Percentiles rank a stretch among this genome's conserved stretches.
Evolutionary conservation across 2,797 vertebrate genomes (phyloP).

Genomic region (Decapterus maruadsi): DNA sequence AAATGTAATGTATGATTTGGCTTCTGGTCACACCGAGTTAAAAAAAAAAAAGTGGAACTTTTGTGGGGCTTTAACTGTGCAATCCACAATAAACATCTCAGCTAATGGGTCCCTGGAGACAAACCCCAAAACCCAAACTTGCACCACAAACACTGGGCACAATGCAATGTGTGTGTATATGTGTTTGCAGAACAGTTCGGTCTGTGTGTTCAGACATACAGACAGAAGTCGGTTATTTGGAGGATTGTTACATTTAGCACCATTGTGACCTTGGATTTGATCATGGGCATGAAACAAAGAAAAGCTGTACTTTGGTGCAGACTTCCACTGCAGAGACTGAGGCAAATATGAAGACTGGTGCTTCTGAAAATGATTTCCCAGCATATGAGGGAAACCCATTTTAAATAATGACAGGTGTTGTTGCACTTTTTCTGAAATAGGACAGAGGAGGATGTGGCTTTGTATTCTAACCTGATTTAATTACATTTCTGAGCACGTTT

Average conservation of each 20-base stretch:
- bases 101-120: constrained; percentile 33
- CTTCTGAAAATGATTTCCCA: constrained; percentile 8
- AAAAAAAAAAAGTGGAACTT: constrained; percentile 10
- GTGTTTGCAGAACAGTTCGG: background rate
- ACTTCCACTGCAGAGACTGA: background rate
- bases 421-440: too few species aligned
- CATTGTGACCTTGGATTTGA: background rate
- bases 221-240: background rate
- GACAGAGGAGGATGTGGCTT: too few species aligned
- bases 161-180: background rate
- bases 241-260: background rate
- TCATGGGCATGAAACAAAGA: background rate
- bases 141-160: constrained; percentile 12
- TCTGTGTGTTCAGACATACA: background rate
- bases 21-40: background rate
- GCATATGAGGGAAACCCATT: too few species aligned
- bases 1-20: constrained; percentile 18
- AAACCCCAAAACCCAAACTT: constrained; percentile 37
- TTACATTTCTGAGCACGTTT: background rate
- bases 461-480: too few species aligned
- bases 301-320: background rate
- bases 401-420: background rate
- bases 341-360: background rate
- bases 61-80: constrained; percentile 13
- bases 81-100: constrained; percentile 48